Conservation (phyloP, 92 coral and sea anemone genomes). For the Hydrozoanthus gracilis region DNA sequence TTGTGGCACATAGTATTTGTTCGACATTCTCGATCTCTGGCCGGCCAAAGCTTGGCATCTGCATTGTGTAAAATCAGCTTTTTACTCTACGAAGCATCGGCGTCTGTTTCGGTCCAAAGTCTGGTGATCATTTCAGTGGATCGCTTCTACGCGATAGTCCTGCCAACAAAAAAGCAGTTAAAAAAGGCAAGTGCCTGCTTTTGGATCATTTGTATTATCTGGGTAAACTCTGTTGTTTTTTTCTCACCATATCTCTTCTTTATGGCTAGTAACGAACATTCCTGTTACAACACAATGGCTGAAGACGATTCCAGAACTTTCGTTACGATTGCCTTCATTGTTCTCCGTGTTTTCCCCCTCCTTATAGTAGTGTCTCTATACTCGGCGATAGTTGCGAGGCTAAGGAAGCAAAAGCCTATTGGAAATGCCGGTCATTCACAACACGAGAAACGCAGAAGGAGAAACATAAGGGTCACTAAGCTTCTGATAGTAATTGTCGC, state of each 20-base stretch:
- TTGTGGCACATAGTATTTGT: conserved; percentile 25
- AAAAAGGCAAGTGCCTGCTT: conserved; percentile 9
- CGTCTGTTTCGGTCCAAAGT: conserved; percentile 32
- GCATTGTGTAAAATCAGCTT: conserved; percentile 16
- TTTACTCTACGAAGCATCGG: conserved; percentile 17
- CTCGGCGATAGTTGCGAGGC: background rate
- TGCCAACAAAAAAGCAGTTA: conserved; percentile 6
- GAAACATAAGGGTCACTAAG: conserved; percentile 13
- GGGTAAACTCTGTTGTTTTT: conserved; percentile 4
- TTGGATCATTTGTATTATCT: conserved; percentile 7
- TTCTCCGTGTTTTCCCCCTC: conserved; percentile 15
- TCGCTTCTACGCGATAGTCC: conserved; percentile 23
- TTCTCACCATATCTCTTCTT: background rate
- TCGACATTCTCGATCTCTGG: background rate
- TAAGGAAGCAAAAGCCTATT: background rate
- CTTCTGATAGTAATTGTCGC: conserved; percentile 16
- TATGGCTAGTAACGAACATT: background rate
- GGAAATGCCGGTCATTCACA: background rate
- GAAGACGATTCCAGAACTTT: background rate
- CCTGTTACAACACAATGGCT: conserved; percentile 10
- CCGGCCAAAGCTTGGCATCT: background rate
- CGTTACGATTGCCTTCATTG: background rate
- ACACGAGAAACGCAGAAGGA: background rate
- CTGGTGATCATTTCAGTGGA: conserved; percentile 33
- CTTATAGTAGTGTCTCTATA: background rate